Conservation (phyloP, 2,888 invertebrate genomes). For the Hirtodrosophila duncani region DNA sequence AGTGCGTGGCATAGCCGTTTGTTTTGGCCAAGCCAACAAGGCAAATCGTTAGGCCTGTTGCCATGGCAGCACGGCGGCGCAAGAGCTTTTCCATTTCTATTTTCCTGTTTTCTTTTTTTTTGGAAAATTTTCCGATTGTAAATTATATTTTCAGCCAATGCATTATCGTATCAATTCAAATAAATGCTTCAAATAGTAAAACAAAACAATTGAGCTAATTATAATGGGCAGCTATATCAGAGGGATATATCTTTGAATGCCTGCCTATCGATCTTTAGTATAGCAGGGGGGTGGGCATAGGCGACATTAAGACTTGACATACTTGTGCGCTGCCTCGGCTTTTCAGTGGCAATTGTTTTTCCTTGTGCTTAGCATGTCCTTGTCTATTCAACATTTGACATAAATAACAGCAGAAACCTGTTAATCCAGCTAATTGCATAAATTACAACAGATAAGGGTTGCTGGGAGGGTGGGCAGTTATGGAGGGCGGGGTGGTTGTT, state of each 20-base stretch:
- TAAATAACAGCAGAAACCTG: conserved; percentile 51
- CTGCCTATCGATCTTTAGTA: conserved; percentile 50
- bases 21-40: conserved; percentile 62
- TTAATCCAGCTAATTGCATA: conserved; percentile 74
- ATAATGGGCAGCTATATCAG: conserved; percentile 27
- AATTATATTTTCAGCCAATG: conserved; percentile 6
- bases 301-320: too few species aligned
- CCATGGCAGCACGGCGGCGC: conserved; percentile 45
- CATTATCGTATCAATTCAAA: conserved; percentile 29
- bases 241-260: conserved; percentile 16
- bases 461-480: too few species aligned
- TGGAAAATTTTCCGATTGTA: conserved; percentile 6
- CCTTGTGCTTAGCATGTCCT: conserved; percentile 6
- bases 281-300: conserved; percentile 1
- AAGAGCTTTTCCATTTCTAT: conserved; percentile 19
- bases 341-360: too few species aligned
- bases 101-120: conserved; percentile 18
- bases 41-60: conserved; percentile 59
- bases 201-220: conserved; percentile 28
- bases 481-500: too few species aligned
- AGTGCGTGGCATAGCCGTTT: conserved; percentile 23
- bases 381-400: conserved; percentile 18
- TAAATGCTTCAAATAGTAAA: conserved; percentile 21
- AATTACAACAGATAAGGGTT: conserved; percentile 64
- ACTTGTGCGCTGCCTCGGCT: too few species aligned